Evolutionary conservation across 2,113 vertebrate genomes (phyloP).

Genomic region (Leiothrix lutea): DNA sequence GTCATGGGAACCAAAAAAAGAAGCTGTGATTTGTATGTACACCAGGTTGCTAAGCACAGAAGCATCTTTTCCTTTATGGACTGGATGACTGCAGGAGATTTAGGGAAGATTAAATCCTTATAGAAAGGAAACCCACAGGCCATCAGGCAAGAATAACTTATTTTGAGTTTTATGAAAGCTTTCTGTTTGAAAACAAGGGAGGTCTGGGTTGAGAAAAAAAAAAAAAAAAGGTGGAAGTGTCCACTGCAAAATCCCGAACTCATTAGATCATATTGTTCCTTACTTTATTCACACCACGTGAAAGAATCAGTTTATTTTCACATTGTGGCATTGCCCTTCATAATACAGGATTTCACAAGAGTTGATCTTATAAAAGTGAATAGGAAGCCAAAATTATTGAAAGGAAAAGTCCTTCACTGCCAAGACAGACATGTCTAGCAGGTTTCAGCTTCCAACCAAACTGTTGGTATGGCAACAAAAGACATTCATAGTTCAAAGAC

Average conservation of each 20-base stretch:
- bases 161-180: not conserved
- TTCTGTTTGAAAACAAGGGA: not conserved
- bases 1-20: not conserved
- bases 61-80: not conserved
- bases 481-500: slow-evolving; percentile 17
- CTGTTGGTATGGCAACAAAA: slow-evolving; percentile 55
- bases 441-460: slow-evolving; percentile 45
- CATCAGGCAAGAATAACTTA: not conserved
- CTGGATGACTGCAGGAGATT: not conserved
- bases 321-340: not conserved
- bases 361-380: not conserved
- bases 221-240: not conserved
- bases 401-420: not conserved
- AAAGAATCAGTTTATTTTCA: not conserved
- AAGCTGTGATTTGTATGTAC: not conserved
- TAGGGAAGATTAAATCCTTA: not conserved
- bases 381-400: not conserved
- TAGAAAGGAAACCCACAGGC: not conserved
- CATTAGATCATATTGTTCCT: not conserved
- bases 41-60: slow-evolving; percentile 1
- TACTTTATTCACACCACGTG: not conserved
- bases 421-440: not conserved
- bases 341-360: not conserved
- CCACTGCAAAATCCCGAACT: not conserved
- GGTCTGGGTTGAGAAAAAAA: not conserved